Evolutionary conservation across 2,797 vertebrate species (phyloP).

Genomic region (Anisognathus igniventris): DNA sequence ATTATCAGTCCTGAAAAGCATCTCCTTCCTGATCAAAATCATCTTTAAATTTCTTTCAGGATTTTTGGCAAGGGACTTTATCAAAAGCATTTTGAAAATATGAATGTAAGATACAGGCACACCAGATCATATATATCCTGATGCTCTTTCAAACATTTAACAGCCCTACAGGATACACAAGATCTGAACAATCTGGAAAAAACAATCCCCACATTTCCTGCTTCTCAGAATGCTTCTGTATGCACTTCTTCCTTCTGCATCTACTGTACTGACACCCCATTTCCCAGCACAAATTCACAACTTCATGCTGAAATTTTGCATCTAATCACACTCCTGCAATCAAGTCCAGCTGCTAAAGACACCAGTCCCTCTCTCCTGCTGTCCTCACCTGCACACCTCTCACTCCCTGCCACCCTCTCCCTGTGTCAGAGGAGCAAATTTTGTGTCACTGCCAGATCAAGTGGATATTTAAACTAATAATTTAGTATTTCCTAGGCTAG

Average conservation of each 20-base stretch:
- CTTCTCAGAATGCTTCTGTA: background rate
- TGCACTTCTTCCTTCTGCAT: background rate
- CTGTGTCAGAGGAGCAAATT: background rate
- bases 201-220: background rate
- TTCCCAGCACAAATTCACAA: background rate
- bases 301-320: background rate
- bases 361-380: background rate
- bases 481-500: background rate
- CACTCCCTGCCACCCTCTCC: background rate
- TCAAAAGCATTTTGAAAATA: background rate
- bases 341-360: background rate
- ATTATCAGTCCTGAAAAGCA: background rate
- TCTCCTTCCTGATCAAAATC: background rate
- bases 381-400: background rate
- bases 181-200: background rate
- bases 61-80: background rate
- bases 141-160: background rate
- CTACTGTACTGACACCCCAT: background rate
- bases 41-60: background rate
- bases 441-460: background rate
- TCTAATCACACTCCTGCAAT: background rate
- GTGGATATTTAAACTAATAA: background rate
- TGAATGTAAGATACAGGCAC: background rate
- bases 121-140: background rate
- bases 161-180: background rate